Evolutionary conservation across 2,797 vertebrate genomes (phyloP), one percentile per base, ranked within the genome.

Genomic region (Crocidura indochinensis): DNA sequence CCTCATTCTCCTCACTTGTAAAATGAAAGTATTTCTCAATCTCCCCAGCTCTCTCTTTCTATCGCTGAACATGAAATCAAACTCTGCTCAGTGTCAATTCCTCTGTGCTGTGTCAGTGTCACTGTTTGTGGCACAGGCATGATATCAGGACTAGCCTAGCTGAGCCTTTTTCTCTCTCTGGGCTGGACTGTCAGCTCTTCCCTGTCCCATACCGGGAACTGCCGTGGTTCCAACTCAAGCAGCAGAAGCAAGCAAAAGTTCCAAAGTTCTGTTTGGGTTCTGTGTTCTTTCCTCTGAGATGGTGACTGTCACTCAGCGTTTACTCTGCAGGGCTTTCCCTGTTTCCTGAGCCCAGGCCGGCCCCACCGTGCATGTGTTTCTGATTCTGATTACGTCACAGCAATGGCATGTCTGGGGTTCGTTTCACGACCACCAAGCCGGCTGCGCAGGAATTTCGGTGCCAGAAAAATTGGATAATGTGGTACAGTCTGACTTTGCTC

Each of bases 371-470:
- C 91, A 90, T 87, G 90, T 94, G 94, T 93, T 95, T 95, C 94
- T 95, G 87, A 95, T 94, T 96, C 75, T 44, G 82, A 68, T 68
- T 19, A 24, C 62, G 51, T 96, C 94, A 92, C 83, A 1, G 56
- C 47, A 90, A 77, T 49, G 69, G 90, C 49, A 93, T 92, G 94
- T 91, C 75, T 17, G 72, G 79, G 84, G 92, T 72, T 73, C 49
- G 71, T 19, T 53, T 67, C 79, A 5, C 26, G 17, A 80, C 87
- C 92, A 65, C 88, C 12, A 4, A 44, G 79, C 64, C 19, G 12
- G 22, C 69, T 76, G 88, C 1, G 0, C 69, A 71, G 90, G 83
- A 76, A 90, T 90, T 89, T 87, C 1, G 65, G 79, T 91, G 90
- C 90, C 82, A 92, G 93, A 80, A 93, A 87, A 90, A 90, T 38